Percentiles rank a stretch among this genome's conserved stretches.
Conservation (phyloP, 1,140 invertebrate genomes). For the Trichogramma pretiosum region DNA sequence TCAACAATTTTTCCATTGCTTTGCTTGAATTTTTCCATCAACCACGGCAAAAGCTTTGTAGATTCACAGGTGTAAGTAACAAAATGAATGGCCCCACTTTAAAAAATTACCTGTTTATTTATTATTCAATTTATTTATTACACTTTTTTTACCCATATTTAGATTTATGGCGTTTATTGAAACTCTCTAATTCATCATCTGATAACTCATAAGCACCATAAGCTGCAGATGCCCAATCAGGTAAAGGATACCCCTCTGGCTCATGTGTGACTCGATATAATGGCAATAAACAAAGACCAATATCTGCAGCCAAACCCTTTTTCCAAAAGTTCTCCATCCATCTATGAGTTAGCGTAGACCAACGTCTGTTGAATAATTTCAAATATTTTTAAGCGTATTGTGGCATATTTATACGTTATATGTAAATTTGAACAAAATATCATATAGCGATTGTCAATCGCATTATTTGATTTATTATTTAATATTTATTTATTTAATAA, state of each 20-base stretch:
- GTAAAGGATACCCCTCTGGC: conserved; percentile 18
- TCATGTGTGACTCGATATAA: conserved; percentile 43
- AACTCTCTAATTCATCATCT: conserved; percentile 41
- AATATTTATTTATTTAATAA: no score
- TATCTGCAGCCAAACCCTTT: conserved; percentile 45
- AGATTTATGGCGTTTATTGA: conserved; percentile 35
- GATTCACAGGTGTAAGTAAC: conserved; percentile 56
- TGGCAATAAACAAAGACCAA: conserved; percentile 54
- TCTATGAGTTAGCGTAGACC: conserved; percentile 53
- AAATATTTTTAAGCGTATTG: no score
- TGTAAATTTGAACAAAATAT: no score
- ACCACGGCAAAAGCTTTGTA: conserved; percentile 49
- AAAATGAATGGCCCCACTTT: conserved; percentile 52
- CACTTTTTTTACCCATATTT: conserved; percentile 46
- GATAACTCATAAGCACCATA: conserved; percentile 49
- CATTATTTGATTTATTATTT: no score
- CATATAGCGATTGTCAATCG: no score
- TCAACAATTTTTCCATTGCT: conserved; percentile 48
- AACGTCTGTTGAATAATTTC: conserved; percentile 40
- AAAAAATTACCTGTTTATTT: conserved; percentile 21
- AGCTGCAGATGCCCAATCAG: conserved; percentile 48
- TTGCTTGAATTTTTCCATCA: conserved; percentile 50
- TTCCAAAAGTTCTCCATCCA: conserved; percentile 57
- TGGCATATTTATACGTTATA: no score
- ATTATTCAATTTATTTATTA: not conserved